Evolutionary conservation across 35 echinoderm and acorn worm species (phyloP), one percentile per base, ranked within the genome.

Genomic region (Ptychodera flava): DNA sequence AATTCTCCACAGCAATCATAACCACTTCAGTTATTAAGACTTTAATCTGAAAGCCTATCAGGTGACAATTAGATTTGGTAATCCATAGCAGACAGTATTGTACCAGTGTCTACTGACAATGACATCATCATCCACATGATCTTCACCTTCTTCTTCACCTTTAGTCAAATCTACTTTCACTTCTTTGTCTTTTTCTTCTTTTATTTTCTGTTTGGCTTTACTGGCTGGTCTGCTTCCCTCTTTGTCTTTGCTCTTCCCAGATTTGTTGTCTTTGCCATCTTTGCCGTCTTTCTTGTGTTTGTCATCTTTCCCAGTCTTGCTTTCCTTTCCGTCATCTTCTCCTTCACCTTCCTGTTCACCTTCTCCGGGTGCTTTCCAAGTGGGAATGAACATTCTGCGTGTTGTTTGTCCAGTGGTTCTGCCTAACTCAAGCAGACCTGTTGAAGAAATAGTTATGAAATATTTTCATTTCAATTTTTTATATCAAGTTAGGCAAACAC

Each of bases 31-130:
- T 22, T 64, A 64, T 64, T 64, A 64, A 64, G 22, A 64, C 22
- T 64, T 64, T 12, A 22, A 64, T 64, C 45, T 64, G 45, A 64
- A 12, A 22, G 22, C 6, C 22, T 6, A 64, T 22, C 22, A 64
- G 22, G 45, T 64, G 45, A 99, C 93, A 85, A 99, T 90, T 22
- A 94, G 82, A 52, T 99, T 99, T 28, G 96, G 93, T 75, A 99
- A 79, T 29, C 96, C 96, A 81, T 99, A 99, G 81, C 96, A 99
- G 36, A 99, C 92, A 85, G 86, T 84, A 82, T 99, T 99, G 84
- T 90, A 99, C 96, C 96, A 99, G 31, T 89, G 90, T 78, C 92
- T 83, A 77, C 85, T 91, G 33, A 91, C 82, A 30, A 94, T 83
- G 32, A 89, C 77, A 28, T 94, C 45, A 52, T 93, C 91, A 37